Base-by-base conservation (phyloP, 1,140 invertebrate species). In the Latrodectus geometricus region DNA sequence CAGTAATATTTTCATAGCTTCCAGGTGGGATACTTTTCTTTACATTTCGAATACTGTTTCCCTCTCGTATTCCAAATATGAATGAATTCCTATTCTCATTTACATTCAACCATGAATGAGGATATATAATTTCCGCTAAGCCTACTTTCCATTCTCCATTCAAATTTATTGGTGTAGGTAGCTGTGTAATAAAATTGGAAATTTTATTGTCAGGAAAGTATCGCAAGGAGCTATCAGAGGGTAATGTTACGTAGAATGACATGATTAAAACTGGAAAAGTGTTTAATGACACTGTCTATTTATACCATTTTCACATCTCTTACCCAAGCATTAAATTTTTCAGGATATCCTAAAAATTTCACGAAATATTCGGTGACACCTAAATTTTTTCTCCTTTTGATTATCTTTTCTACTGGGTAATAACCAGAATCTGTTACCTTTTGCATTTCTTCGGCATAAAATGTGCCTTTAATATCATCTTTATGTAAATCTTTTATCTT, bases 381-480 rank as follows among this genome's bases (percentile, higher is more conserved):
- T 5, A 7, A 5, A 14, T 7, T 50, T 79, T 78, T 79, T 21
- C 23, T 17, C 48, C 48, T 74, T 49, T 84, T 66, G 9, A 56
- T 48, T 9, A 49, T 15, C 50, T 65, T 84, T 66, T 75, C 81
- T 2, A 20, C 35, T 17, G 72, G 17, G n/a, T 75, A 74, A 65
- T 61, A 66, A 50, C 35, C 54, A 21, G 23, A 48, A 61, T 61
- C 15, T 15, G 14, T 15, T 54, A 74, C 54, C 8, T 83, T 73
- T 61, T 83, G 80, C 8, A 87, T 20, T 88, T 84, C 88, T 23
- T 21, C 20, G 54, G 76, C 85, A 80, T 88, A 88, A 72, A 88
- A 89, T 50, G 76, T 83, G 15, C 81, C 70, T 49, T 49, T 14
- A 9, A 88, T 61, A 21, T 17, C 20, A 23, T 88, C 82, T 52